A percentile compares a stretch with the other conserved stretches of the same genome.
phyloP scores from a whole-genome alignment of 2,888 invertebrate species.

The Phytoseiulus persimilis region DNA sequence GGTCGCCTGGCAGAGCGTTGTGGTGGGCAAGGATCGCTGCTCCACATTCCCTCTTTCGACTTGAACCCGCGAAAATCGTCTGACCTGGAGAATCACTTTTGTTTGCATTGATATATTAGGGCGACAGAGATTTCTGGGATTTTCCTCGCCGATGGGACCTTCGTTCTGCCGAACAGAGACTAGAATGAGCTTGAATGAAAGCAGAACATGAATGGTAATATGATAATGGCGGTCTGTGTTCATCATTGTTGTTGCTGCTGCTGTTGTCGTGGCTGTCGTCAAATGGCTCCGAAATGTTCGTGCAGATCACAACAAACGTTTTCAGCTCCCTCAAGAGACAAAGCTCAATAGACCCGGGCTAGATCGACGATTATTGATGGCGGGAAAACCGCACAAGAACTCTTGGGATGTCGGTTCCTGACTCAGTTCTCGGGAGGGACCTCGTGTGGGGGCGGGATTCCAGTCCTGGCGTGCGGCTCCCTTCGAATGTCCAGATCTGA shows the following conservation, averaged over 20 bases:
- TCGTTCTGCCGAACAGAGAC: not conserved
- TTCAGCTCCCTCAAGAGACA: not conserved
- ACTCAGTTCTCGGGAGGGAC: too few relatives aligned
- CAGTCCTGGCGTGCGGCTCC: too few relatives aligned
- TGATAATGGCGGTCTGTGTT: not conserved
- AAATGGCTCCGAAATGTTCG: not conserved
- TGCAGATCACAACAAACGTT: not conserved
- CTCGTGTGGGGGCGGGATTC: too few relatives aligned
- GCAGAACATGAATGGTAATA: not conserved
- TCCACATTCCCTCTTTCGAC: not conserved
- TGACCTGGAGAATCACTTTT: not conserved
- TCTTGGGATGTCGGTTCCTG: not conserved
- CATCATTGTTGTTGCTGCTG: not conserved
- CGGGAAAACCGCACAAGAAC: not conserved
- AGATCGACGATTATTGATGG: not conserved
- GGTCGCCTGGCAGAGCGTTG: not conserved
- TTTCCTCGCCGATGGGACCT: not conserved
- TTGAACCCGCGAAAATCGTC: not conserved
- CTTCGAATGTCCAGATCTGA: too few relatives aligned
- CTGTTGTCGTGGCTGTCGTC: not conserved
- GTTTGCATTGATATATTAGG: conserved; percentile 5
- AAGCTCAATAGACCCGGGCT: not conserved
- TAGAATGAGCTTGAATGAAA: not conserved
- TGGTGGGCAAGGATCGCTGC: not conserved
- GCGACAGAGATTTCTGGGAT: not conserved